Conservation (phyloP, 2,113 vertebrate species). For the Climacteris rufus region DNA sequence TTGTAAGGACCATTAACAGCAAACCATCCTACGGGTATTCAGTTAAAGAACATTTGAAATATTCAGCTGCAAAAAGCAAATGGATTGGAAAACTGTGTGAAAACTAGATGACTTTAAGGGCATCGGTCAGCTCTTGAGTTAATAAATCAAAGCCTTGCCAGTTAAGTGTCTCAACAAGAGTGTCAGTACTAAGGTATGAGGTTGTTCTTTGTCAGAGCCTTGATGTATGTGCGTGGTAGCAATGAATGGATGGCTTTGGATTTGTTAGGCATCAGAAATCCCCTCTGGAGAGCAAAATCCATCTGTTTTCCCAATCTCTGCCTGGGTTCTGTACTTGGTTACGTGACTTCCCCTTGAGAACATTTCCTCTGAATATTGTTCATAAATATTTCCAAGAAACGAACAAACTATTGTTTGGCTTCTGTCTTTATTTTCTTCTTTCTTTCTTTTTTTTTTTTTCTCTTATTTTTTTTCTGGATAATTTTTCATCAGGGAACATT, state of each 20-base stretch:
- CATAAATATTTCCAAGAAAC: constrained; percentile 45
- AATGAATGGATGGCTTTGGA: constrained; percentile 3
- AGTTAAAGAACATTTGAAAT: neutral
- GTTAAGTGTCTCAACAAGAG: constrained; percentile 30
- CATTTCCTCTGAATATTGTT: constrained; percentile 1
- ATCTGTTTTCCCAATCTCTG: neutral
- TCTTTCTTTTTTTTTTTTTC: neutral
- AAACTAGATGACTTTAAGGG: neutral
- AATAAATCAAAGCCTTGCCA: constrained; percentile 32
- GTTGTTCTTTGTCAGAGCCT: neutral
- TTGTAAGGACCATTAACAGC: neutral
- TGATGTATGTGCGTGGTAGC: neutral
- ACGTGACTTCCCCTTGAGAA: neutral
- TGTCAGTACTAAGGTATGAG: neutral
- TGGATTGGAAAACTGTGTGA: neutral
- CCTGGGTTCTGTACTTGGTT: neutral
- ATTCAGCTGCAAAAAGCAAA: neutral
- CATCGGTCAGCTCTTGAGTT: neutral
- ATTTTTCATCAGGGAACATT: neutral
- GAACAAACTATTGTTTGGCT: constrained; percentile 1
- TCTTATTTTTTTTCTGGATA: neutral
- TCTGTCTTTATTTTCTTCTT: neutral
- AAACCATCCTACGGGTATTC: neutral
- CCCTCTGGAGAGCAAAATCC: neutral
- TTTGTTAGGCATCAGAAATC: neutral